Conservation (phyloP, 2,797 vertebrate species). For the Poeciliopsis presidionis region DNA sequence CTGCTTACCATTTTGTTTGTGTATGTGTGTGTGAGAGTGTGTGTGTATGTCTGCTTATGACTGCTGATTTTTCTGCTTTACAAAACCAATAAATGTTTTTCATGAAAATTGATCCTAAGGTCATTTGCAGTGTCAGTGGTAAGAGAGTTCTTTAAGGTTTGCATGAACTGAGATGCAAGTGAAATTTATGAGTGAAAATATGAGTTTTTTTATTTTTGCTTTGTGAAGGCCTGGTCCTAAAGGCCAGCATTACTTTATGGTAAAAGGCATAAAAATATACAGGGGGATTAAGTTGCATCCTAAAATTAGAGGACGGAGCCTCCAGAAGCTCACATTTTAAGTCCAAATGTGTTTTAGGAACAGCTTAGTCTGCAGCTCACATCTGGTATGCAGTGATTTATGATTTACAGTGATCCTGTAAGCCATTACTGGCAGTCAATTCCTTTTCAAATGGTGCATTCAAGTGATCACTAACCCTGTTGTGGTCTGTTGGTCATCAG, state of each 20-base stretch:
- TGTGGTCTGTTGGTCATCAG: constrained; percentile 2
- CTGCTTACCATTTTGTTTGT: not conserved
- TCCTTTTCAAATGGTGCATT: constrained; percentile 16
- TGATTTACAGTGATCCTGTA: constrained; percentile 8
- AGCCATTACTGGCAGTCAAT: constrained; percentile 1
- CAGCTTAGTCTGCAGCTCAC: constrained; percentile 16
- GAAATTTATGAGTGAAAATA: not conserved
- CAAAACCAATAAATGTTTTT: constrained; percentile 37
- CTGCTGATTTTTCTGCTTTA: constrained; percentile 50
- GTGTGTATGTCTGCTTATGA: not conserved
- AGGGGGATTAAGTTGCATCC: constrained; percentile 13
- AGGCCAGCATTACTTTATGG: not conserved
- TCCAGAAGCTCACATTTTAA: constrained; percentile 9
- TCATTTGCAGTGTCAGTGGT: constrained; percentile 26
- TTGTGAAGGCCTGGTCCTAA: not conserved
- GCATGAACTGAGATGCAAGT: not conserved
- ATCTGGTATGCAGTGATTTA: constrained; percentile 10
- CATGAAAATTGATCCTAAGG: constrained; percentile 58
- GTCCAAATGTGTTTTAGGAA: constrained; percentile 9
- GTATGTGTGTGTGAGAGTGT: no score
- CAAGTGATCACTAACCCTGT: constrained; percentile 14
- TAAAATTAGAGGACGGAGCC: constrained; percentile 2
- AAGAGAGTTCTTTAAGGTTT: not conserved
- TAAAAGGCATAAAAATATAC: constrained; percentile 11
- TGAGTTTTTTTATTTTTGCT: not conserved